Conservation (phyloP, 2,797 vertebrate genomes). For the Carduelis carduelis region DNA sequence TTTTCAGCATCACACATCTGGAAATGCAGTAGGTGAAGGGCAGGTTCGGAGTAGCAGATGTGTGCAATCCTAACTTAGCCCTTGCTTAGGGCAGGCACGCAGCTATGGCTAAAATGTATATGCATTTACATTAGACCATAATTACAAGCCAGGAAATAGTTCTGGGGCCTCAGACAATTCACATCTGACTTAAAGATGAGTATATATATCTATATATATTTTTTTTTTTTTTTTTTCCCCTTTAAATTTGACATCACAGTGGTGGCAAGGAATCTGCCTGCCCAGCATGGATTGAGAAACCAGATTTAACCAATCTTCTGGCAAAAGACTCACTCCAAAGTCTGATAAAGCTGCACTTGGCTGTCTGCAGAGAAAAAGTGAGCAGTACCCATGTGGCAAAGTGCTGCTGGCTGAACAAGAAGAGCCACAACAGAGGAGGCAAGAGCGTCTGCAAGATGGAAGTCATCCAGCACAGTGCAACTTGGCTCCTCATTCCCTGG, state of each 20-base stretch:
- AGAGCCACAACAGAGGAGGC: not conserved
- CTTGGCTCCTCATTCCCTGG: not conserved
- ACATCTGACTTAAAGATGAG: not conserved
- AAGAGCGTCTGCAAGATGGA: not conserved
- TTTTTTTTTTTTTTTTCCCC: fast-evolving
- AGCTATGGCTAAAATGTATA: not conserved
- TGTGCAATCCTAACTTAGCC: not conserved
- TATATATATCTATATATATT: too few species aligned
- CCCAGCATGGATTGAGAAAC: fast-evolving
- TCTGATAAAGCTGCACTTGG: not conserved
- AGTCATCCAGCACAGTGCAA: not conserved
- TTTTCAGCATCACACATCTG: not conserved
- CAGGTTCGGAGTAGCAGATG: not conserved
- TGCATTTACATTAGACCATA: not conserved
- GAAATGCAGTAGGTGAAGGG: not conserved
- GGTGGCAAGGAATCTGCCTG: not conserved
- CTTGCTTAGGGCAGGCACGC: not conserved
- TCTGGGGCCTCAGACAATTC: not conserved
- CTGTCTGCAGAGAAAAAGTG: not conserved
- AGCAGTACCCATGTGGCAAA: not conserved
- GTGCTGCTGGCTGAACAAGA: not conserved
- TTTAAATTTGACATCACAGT: not conserved
- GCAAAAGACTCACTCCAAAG: not conserved
- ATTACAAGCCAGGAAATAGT: not conserved
- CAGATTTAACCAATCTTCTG: not conserved